phyloP scores from a whole-genome alignment of 2,888 invertebrate genomes.

The Dicranocentrus wangi region DNA sequence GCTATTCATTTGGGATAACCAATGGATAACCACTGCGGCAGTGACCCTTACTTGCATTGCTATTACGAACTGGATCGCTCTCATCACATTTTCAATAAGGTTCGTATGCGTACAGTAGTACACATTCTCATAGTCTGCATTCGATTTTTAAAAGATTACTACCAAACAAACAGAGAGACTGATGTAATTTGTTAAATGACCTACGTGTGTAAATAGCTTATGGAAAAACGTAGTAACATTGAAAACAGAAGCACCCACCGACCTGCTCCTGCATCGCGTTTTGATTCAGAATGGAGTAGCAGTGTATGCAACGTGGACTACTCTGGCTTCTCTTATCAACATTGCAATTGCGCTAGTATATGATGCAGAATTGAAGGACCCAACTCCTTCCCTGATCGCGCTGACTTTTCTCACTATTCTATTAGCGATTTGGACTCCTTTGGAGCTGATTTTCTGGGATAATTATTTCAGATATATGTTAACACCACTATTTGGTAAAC shows the following conservation, averaged over 20 bases:
- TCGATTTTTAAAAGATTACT: too few relatives aligned
- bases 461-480: constrained; percentile 53
- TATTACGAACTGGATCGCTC: constrained; percentile 48
- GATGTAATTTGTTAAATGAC: too few relatives aligned
- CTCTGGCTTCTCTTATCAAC: constrained; percentile 44
- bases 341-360: constrained; percentile 39
- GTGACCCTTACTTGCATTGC: constrained; percentile 16
- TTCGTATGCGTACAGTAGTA: neutral
- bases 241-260: constrained; percentile 28
- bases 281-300: constrained; percentile 42
- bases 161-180: too few relatives aligned
- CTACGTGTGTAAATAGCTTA: too few relatives aligned
- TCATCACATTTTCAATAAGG: constrained; percentile 34
- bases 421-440: constrained; percentile 33
- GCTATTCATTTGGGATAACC: constrained; percentile 59
- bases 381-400: constrained; percentile 23
- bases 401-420: constrained; percentile 22
- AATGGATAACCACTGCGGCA: constrained; percentile 36
- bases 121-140: too few relatives aligned
- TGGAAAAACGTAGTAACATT: constrained; percentile 41
- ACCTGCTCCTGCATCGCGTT: constrained; percentile 33
- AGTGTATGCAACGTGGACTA: constrained; percentile 53
- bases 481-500: constrained; percentile 45
- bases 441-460: constrained; percentile 50
- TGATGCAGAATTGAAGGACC: constrained; percentile 31